These are phyloP conservation scores for Phodopus roborovskii DNA, from an alignment of 2,113 vertebrate species.

Conservation along the genomic window DNA sequence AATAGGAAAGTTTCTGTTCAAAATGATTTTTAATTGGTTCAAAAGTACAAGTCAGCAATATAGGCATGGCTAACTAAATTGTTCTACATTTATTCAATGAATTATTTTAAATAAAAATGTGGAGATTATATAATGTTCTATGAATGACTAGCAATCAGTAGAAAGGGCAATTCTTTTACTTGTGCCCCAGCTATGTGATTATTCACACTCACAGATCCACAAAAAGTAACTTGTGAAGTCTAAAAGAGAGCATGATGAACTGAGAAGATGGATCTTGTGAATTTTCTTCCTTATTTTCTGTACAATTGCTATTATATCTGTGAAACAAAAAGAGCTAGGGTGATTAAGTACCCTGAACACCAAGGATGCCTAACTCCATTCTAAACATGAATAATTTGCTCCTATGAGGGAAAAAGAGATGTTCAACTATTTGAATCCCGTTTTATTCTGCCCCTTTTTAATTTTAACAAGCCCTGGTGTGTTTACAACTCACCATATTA, in stretches of 20 bases:
- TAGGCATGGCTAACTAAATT: conserved; percentile 34
- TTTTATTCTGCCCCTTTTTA: background rate
- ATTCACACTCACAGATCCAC: background rate
- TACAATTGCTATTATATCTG: conserved; percentile 13
- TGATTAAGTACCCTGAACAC: background rate
- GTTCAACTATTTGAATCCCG: background rate
- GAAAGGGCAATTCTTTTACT: conserved; percentile 41
- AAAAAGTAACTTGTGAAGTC: conserved; percentile 26
- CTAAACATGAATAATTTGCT: background rate
- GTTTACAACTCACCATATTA: background rate
- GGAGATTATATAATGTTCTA: background rate
- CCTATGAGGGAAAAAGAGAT: background rate
- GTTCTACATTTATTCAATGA: conserved; percentile 50
- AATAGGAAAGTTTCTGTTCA: background rate
- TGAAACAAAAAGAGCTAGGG: conserved; percentile 6
- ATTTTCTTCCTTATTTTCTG: conserved; percentile 26
- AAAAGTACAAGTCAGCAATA: conserved; percentile 58
- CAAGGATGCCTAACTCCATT: background rate
- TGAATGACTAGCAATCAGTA: conserved; percentile 33
- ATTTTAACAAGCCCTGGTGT: background rate
- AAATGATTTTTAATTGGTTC: conserved; percentile 44
- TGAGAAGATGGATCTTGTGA: background rate
- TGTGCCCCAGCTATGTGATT: background rate
- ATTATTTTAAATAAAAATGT: conserved; percentile 63
- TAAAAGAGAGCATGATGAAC: background rate